A percentile compares a stretch with the other conserved stretches of the same genome.
phyloP scores from a whole-genome alignment of 2,113 vertebrate species.

The Sorex araneus region DNA sequence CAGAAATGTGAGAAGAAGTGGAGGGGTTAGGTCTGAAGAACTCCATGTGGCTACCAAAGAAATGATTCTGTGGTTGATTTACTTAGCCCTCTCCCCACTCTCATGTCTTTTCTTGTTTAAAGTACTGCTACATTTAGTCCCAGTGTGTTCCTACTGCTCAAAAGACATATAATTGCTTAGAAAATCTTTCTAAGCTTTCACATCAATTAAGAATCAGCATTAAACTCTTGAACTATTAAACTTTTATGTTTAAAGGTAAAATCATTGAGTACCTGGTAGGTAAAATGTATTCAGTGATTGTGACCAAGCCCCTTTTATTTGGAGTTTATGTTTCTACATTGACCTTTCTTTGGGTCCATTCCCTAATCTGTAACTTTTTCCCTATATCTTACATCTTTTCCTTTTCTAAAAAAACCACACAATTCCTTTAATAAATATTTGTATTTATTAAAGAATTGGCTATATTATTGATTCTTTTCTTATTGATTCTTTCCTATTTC shows the following conservation, averaged over 20 bases:
- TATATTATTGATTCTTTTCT: neutral
- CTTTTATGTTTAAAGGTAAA: neutral
- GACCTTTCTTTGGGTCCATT: neutral
- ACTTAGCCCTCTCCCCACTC: neutral
- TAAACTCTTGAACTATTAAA: neutral
- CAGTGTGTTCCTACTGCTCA: neutral
- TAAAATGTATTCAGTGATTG: neutral
- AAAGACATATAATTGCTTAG: neutral
- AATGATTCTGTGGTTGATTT: neutral
- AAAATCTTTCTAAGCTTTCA: neutral
- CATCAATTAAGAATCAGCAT: neutral
- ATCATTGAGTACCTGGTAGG: neutral
- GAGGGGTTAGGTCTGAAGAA: neutral
- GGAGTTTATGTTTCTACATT: neutral
- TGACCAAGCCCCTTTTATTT: neutral
- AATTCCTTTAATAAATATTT: too few species aligned
- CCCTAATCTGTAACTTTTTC: neutral
- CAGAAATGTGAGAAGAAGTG: neutral
- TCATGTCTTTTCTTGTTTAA: neutral
- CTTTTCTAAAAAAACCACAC: neutral
- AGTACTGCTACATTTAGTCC: neutral
- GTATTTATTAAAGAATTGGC: neutral
- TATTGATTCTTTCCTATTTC: neutral
- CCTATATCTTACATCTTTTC: neutral
- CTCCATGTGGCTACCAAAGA: neutral